Evolutionary conservation across 2,113 vertebrate species (phyloP).

Genomic region (Porphyrio hochstetteri): DNA sequence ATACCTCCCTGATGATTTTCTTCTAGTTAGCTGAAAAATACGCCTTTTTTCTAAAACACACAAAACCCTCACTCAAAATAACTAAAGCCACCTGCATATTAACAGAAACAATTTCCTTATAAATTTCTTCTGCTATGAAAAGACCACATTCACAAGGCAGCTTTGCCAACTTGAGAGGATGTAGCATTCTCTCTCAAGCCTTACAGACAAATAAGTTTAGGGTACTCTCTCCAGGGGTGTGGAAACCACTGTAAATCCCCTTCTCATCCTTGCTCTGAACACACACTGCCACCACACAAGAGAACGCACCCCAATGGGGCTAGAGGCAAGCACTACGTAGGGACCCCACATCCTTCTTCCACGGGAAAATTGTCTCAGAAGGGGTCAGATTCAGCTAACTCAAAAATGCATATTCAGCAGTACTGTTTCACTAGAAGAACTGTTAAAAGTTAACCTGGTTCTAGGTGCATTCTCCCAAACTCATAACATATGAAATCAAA

Average conservation of each 20-base stretch:
- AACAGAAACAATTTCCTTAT: neutral
- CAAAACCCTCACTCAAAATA: neutral
- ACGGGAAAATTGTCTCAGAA: neutral
- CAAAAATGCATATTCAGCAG: neutral
- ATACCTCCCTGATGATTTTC: fast-evolving
- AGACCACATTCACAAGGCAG: neutral
- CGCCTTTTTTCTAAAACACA: neutral
- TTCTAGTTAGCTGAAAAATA: neutral
- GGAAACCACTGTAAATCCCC: neutral
- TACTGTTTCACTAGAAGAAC: neutral
- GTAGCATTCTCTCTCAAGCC: neutral
- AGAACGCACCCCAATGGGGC: neutral
- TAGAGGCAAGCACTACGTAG: neutral
- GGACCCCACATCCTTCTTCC: neutral
- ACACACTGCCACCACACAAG: fast-evolving
- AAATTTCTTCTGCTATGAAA: neutral
- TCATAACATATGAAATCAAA: neutral
- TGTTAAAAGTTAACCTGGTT: neutral
- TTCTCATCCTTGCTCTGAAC: neutral
- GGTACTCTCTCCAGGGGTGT: neutral
- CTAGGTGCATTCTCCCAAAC: neutral
- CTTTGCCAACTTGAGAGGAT: neutral
- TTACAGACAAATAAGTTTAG: neutral
- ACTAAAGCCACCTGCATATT: neutral
- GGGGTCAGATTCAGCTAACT: neutral